Evolutionary conservation across 64 coral and sea anemone species (phyloP).

Genomic region (Actinia equina): DNA sequence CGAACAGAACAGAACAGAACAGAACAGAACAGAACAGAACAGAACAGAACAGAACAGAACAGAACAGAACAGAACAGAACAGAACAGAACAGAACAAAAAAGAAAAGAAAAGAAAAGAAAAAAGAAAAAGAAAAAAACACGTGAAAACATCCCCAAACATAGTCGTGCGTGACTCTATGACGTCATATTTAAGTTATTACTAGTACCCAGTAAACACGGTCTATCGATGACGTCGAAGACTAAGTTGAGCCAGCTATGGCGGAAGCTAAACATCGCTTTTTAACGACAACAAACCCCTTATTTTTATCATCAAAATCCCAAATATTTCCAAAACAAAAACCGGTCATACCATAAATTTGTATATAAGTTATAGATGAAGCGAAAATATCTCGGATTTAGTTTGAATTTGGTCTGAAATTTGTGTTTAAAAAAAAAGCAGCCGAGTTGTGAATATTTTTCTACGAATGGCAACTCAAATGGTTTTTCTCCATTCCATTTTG

Average conservation of each 20-base stretch:
- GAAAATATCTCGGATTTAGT: not conserved
- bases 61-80: too few species aligned
- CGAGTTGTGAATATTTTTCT: not conserved
- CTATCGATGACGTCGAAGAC: not conserved
- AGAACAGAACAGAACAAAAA: too few species aligned
- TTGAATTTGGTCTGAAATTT: not conserved
- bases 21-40: too few species aligned
- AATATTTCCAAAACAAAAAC: not conserved
- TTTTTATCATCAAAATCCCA: not conserved
- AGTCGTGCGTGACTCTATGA: too few species aligned
- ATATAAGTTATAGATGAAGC: not conserved
- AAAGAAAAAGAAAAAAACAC: too few species aligned
- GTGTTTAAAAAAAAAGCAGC: not conserved
- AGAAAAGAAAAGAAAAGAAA: too few species aligned
- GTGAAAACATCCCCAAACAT: too few species aligned
- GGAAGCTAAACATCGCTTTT: not conserved
- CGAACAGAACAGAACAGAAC: too few species aligned
- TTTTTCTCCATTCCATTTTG: not conserved
- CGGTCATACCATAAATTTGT: not conserved
- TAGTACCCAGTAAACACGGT: constrained; percentile 3
- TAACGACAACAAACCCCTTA: not conserved
- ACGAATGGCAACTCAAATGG: not conserved
- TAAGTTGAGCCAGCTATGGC: not conserved
- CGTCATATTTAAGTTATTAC: too few species aligned
- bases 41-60: too few species aligned